Evolutionary conservation across 1,140 invertebrate species (phyloP), one percentile per base, ranked within the genome.

Genomic region (Bombus haemorrhoidalis): DNA sequence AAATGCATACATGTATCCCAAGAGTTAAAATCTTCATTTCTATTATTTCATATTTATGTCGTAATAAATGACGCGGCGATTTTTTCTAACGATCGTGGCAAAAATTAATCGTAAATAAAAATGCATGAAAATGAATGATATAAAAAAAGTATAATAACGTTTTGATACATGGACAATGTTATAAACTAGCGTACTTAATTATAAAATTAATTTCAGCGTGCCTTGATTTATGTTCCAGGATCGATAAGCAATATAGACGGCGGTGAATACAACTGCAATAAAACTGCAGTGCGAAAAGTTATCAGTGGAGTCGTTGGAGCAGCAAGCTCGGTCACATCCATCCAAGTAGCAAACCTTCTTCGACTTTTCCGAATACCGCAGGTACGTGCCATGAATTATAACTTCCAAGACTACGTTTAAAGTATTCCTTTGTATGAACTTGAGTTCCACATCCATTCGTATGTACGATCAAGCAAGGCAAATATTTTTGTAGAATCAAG

Each of bases 291-390:
- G 74, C 95, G 97, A 62, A 98, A 98, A 94, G 97, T 99, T 28
- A 99, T 99, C 89, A 98, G 98, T 6, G 99, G 98, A 0, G 98
- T 99, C 10, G 97, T 99, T n/a, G 98, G 98, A 6, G 99, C 98
- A 9, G 98, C 98, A 1, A 99, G 98, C 71, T 98, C 98, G 90
- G 98, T 99, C 64, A 99, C 98, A 25, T 99, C 98, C 9, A 99
- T 99, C 87, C 98, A 99, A 96, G 98, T 99, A 37, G 98, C 98
- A 62, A 99, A 99, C 96, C 96, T 99, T 73, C 95, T 99, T 66
- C 96, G 98, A 68, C 97, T 99, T 12, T 99, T 99, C 95, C 98
- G 98, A 94, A 99, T 99, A 94, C 98, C 98, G 28, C 98, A 99
- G 97, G 98, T 99, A 99, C 97, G 98, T 99, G 95, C 95, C 93